Evolutionary conservation across 2,797 vertebrate species (phyloP), one percentile per base, ranked within the genome.

Genomic region (Rousettus madagascariensis): DNA sequence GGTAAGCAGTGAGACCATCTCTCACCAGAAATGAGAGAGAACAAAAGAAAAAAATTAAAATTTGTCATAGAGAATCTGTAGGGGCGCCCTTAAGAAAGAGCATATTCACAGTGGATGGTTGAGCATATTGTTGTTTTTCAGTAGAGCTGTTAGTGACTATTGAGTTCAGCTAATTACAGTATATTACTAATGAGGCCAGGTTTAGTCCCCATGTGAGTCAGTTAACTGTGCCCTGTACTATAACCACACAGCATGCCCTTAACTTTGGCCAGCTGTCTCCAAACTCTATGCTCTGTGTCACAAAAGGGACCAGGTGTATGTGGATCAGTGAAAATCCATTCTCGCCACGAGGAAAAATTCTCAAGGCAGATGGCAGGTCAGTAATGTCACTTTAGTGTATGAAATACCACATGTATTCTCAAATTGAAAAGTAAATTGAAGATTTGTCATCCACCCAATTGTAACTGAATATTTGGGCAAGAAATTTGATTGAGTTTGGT

Each of bases 331-430:
- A 41, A 90, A 90, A 84, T 69, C 49, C 74, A 28, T 85, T 90
- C 65, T 65, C 24, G 84, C 36, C 20, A 84, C 26, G 20, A 51
- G 49, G 69, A 87, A 92, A 68, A 57, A 78, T 85, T 91, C 61
- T 93, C 55, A 88, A 97, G 80, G 38, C 92, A 97, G 75, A 92
- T 90, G 84, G 85, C 57, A 75, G 84, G 30, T 92, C 84, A 86
- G 33, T 77, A 86, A 92, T 65, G 66, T 87, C 69, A 79, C 33
- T 82, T 91, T 61, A 65, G n/a, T 0, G 3, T 85, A 38, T 82
- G 63, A 96, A 96, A 13, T 22, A 79, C 20, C 19, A 9, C 36
- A 78, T 93, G 74, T 80, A 30, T 79, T 95, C 57, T 84, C 22
- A 85, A 69, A 83, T 49, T 87, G 68, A 69, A 91, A 93, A 79